phyloP scores from a whole-genome alignment of 2,113 vertebrate genomes.

The Psettodes erumei region DNA sequence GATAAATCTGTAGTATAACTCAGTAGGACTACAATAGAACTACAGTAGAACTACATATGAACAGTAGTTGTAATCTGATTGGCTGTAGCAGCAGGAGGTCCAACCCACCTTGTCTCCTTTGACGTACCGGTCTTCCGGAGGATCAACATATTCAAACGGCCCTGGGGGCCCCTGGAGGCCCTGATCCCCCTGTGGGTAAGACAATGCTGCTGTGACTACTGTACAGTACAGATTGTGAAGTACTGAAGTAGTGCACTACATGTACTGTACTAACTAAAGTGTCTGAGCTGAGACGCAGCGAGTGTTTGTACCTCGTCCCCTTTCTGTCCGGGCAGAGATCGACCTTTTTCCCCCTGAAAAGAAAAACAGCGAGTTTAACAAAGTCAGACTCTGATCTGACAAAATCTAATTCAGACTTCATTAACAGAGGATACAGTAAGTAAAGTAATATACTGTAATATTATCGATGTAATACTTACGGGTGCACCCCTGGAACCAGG shows the following conservation, averaged over 20 bases:
- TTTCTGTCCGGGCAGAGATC: slow-evolving; percentile 73
- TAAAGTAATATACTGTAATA: not conserved
- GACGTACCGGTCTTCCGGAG: slow-evolving; percentile 75
- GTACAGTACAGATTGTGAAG: not conserved
- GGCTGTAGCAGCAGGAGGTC: not conserved
- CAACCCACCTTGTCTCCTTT: slow-evolving; percentile 79
- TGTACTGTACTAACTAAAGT: too few species aligned
- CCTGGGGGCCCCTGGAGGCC: slow-evolving; percentile 78
- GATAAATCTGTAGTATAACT: not conserved
- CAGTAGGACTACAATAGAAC: not conserved
- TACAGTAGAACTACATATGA: not conserved
- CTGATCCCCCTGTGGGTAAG: slow-evolving; percentile 66
- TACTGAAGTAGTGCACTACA: not conserved
- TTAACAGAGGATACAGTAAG: not conserved
- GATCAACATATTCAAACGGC: slow-evolving; percentile 76
- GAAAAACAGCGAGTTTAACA: slow-evolving; percentile 11
- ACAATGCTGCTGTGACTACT: not conserved
- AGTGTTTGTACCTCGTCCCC: slow-evolving; percentile 76
- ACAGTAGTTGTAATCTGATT: not conserved
- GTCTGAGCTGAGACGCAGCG: not conserved
- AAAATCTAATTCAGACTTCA: too few species aligned
- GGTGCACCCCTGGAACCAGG: slow-evolving; percentile 72
- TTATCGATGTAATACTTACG: slow-evolving; percentile 61
- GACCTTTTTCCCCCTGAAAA: slow-evolving; percentile 79
- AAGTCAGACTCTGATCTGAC: too few species aligned